Percentiles rank a stretch among this genome's conserved stretches.
Conservation (phyloP, 2,888 invertebrate genomes). For the Vanessa cardui region DNA sequence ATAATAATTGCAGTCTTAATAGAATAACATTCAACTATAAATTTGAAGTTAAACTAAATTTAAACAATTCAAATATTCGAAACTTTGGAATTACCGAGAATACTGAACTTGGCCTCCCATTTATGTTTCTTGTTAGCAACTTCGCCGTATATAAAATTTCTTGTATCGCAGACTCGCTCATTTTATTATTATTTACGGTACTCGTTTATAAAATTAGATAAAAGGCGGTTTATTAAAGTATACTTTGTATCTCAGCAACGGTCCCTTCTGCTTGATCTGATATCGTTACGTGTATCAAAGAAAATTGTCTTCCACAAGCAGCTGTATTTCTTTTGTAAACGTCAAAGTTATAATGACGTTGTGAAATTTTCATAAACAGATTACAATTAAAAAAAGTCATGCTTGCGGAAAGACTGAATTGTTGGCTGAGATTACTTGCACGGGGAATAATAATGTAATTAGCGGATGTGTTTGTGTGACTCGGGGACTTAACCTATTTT, state of each 20-base stretch:
- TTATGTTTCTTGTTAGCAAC: conserved; percentile 5
- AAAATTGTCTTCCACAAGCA: conserved; percentile 6
- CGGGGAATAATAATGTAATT: neutral
- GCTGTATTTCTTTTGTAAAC: conserved; percentile 8
- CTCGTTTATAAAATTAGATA: conserved; percentile 14
- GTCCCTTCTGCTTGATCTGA: conserved; percentile 8
- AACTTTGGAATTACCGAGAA: neutral
- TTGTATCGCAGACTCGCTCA: conserved; percentile 6
- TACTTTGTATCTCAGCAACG: neutral
- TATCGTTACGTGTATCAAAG: neutral
- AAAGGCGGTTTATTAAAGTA: neutral
- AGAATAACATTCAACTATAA: neutral
- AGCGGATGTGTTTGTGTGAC: neutral
- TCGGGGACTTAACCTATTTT: neutral
- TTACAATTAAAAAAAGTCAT: conserved; percentile 12
- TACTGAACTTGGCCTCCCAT: neutral
- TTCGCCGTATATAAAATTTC: conserved; percentile 2
- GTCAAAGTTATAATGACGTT: conserved; percentile 9
- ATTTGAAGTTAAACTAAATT: conserved; percentile 4
- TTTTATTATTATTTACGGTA: conserved; percentile 24
- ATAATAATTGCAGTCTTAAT: neutral
- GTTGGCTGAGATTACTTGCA: neutral
- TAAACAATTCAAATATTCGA: neutral
- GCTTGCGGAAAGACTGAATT: neutral
- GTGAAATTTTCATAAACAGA: conserved; percentile 4